A percentile compares a stretch with the other conserved stretches of the same genome.
Evolutionary conservation across 2,888 invertebrate genomes (phyloP).

Genomic region (Heliconius charithonia): DNA sequence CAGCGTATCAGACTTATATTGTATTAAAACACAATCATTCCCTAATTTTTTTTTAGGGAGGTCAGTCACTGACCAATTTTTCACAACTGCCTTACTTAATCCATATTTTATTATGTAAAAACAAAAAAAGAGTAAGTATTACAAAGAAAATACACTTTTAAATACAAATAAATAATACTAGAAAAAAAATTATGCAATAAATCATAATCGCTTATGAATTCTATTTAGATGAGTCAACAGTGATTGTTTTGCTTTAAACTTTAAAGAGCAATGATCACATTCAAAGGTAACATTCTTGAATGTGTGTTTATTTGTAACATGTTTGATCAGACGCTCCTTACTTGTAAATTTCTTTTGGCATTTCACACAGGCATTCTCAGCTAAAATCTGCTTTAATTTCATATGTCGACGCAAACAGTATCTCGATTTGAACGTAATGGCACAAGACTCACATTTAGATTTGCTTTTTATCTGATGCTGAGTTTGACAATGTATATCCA

Average conservation of each 20-base stretch:
- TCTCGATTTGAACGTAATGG: constrained; percentile 75
- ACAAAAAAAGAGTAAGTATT: not conserved
- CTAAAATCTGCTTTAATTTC: constrained; percentile 70
- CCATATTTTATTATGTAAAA: not conserved
- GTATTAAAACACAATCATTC: no score
- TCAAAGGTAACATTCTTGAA: constrained; percentile 70
- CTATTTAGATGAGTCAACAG: constrained; percentile 67
- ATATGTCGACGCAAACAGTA: constrained; percentile 75
- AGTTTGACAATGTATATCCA: constrained; percentile 72
- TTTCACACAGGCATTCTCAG: constrained; percentile 72
- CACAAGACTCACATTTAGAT: constrained; percentile 72
- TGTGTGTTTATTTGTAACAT: constrained; percentile 71
- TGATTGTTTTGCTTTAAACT: constrained; percentile 73
- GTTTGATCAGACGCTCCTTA: constrained; percentile 68
- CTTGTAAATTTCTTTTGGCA: constrained; percentile 75
- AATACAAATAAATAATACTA: constrained; percentile 6
- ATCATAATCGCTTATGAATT: constrained; percentile 76
- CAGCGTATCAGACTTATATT: no score
- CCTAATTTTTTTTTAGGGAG: no score
- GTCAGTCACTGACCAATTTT: no score
- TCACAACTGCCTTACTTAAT: not conserved
- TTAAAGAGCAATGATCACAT: constrained; percentile 70
- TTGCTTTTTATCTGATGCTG: constrained; percentile 72
- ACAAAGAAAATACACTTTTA: not conserved
- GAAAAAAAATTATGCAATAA: constrained; percentile 34